Evolutionary conservation across 1,140 invertebrate genomes (phyloP), one percentile per base, ranked within the genome.

Genomic region (Zaprionus inermis): DNA sequence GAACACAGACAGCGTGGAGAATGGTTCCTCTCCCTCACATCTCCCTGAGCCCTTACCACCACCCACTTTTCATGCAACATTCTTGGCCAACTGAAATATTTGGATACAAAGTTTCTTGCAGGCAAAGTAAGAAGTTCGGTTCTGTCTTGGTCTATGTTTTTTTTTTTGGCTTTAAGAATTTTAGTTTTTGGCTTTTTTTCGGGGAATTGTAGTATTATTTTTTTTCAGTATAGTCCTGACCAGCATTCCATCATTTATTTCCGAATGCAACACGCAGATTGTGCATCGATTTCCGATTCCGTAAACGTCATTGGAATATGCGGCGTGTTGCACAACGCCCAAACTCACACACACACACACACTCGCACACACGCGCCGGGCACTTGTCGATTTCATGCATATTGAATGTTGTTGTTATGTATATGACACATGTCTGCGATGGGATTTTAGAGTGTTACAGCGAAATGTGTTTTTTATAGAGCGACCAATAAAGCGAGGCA

Each of bases 231-330:
- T 14, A 58, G 56, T 59, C 55, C 56, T 64, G 59, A 36, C 56
- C 46, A 63, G 63, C 55, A 11, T 22, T 18, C 44, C 44, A 49
- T 49, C 18, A 49, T 74, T 77, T 69, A 82, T 86, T 86, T 86
- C 76, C 81, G 64, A 64, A 59, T 73, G 72, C 79, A 65, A 80
- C 72, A 76, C 63, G 59, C 57, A 69, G 64, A 66, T 67, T 69
- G 81, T 66, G 66, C 64, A 79, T 85, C 71, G 74, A 84, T 85
- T 86, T 84, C 81, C 78, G 78, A 59, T 84, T 84, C 81, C 81
- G 81, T 36, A 28, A 38, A 36, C 57, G 55, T 73, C 49, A 51
- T 34, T 38, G 51, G 36, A 61, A 54, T 59, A 56, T 52, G 46
- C 81, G 75, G 76, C 72, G 72, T 82, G 79, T 65, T 52, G 66